phyloP scores from a whole-genome alignment of 2,888 invertebrate species.

The Scaeva pyrastri region DNA sequence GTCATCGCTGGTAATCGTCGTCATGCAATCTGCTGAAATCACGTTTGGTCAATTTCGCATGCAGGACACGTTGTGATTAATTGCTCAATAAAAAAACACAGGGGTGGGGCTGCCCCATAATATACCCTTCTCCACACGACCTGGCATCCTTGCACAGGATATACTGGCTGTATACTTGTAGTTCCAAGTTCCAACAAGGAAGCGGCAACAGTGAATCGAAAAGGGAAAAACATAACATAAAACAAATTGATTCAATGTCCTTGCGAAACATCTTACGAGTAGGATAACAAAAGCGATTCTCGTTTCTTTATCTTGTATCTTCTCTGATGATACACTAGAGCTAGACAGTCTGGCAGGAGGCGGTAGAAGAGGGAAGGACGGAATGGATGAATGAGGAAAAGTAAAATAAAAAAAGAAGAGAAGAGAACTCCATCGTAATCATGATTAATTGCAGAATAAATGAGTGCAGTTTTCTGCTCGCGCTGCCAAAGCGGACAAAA shows the following conservation, averaged over 20 bases:
- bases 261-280: constrained; percentile 67
- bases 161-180: too few species aligned
- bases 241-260: constrained; percentile 77
- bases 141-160: background rate
- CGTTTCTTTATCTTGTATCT: constrained; percentile 37
- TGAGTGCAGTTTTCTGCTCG: constrained; percentile 79
- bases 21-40: constrained; percentile 77
- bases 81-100: constrained; percentile 78
- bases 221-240: constrained; percentile 58
- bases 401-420: constrained; percentile 51
- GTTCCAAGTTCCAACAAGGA: background rate
- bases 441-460: constrained; percentile 83
- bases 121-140: background rate
- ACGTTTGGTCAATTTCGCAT: constrained; percentile 80
- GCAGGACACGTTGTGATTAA: constrained; percentile 81
- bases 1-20: constrained; percentile 72
- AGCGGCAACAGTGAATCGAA: background rate
- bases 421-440: constrained; percentile 80
- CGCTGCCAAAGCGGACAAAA: constrained; percentile 59
- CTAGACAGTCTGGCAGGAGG: constrained; percentile 73
- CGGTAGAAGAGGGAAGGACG: too few species aligned
- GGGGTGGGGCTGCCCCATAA: constrained; percentile 40
- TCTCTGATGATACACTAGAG: constrained; percentile 60
- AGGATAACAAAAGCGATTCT: constrained; percentile 33
- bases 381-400: constrained; percentile 60